Conservation (phyloP, 2,797 vertebrate genomes). For the Chaenodraco wilsoni region DNA sequence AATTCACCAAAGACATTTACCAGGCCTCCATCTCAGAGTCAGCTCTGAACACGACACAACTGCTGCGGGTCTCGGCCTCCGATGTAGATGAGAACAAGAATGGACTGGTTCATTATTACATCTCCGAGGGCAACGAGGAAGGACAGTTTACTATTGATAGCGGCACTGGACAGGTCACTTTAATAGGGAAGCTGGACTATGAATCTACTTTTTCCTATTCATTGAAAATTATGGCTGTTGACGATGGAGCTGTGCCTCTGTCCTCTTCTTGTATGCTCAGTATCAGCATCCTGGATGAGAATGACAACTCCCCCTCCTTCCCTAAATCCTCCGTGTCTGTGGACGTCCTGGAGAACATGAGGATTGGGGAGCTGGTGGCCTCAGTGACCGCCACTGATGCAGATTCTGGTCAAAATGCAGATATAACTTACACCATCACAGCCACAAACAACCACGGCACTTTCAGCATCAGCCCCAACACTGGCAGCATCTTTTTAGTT, state of each 20-base stretch:
- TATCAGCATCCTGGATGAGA: slow-evolving; percentile 94
- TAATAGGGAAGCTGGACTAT: slow-evolving; percentile 92
- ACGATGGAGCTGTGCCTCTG: slow-evolving; percentile 86
- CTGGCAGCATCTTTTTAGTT: slow-evolving; percentile 94
- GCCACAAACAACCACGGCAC: slow-evolving; percentile 95
- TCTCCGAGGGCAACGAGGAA: slow-evolving; percentile 93
- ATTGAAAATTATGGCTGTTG: slow-evolving; percentile 91
- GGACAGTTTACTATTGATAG: slow-evolving; percentile 89
- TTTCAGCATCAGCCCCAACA: slow-evolving; percentile 97
- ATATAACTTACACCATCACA: slow-evolving; percentile 93
- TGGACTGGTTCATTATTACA: slow-evolving; percentile 89
- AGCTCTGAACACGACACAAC: slow-evolving; percentile 92
- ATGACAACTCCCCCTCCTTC: slow-evolving; percentile 95
- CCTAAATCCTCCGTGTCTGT: slow-evolving; percentile 90
- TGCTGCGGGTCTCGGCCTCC: slow-evolving; percentile 94
- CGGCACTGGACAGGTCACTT: slow-evolving; percentile 91
- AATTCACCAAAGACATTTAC: slow-evolving; percentile 96
- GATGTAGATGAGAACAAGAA: slow-evolving; percentile 95
- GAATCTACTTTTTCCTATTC: slow-evolving; percentile 92
- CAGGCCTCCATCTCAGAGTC: slow-evolving; percentile 95
- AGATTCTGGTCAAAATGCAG: slow-evolving; percentile 93
- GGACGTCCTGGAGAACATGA: slow-evolving; percentile 96
- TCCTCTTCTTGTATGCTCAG: slow-evolving; percentile 93
- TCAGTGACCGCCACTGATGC: slow-evolving; percentile 94
- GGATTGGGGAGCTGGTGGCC: slow-evolving; percentile 94